A percentile compares a stretch with the other conserved stretches of the same genome.
Evolutionary conservation across 2,113 vertebrate genomes (phyloP).

Genomic region (Ondatra zibethicus): DNA sequence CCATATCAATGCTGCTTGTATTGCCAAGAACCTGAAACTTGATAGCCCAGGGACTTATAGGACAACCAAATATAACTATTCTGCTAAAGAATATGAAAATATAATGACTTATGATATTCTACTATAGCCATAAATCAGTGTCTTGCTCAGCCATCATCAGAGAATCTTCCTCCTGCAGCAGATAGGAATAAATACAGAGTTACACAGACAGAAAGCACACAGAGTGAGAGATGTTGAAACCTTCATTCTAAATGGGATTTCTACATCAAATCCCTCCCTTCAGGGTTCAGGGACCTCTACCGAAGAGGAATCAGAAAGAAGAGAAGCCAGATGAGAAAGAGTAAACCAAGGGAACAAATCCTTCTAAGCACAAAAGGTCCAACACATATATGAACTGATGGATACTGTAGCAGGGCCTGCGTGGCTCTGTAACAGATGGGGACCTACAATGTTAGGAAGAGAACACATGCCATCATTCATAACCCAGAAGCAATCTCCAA

Average conservation of each 20-base stretch:
- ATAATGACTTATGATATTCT: background rate
- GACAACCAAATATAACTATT: background rate
- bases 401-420: background rate
- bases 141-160: background rate
- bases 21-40: background rate
- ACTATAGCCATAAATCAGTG: background rate
- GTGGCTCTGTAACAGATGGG: background rate
- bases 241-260: background rate
- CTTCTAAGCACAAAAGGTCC: background rate
- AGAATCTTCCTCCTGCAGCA: background rate
- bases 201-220: background rate
- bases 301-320: background rate
- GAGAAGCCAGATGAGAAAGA: background rate
- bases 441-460: background rate
- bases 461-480: background rate
- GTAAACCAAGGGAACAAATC: background rate
- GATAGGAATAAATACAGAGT: background rate
- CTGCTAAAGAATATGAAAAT: background rate
- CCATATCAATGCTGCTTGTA: background rate
- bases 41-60: background rate
- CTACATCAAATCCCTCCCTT: background rate
- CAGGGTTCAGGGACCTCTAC: background rate
- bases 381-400: background rate
- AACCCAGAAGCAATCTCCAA: background rate
- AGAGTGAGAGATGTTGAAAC: background rate